Evolutionary conservation across 1,140 invertebrate genomes (phyloP), one percentile per base, ranked within the genome.

Genomic region (Zaprionus inermis): DNA sequence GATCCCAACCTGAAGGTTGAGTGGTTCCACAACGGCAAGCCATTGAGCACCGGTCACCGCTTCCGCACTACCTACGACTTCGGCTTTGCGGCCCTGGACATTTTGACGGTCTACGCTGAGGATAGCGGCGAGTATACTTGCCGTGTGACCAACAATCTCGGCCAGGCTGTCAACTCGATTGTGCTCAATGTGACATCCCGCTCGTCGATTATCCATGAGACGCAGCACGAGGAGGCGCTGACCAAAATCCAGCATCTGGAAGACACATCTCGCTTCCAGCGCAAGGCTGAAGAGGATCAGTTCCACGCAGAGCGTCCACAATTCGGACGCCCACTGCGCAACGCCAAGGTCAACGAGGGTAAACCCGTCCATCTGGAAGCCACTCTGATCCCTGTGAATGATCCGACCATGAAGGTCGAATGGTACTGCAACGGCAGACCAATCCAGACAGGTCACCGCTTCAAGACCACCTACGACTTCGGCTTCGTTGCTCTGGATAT

Each of bases 401-500:
- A 99, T 93, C 97, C 97, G 5, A 98, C 97, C 1, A 97, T 99
- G 97, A 95, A 96, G 67, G 97, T 99, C 20, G 98, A 99, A 93
- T 99, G 98, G 98, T 98, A 95, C 92, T 96, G 97, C 90, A 98
- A 99, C 93, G 98, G 98, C 60, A 94, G 95, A 81, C 97, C 98
- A 1, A 95, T 99, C 78, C 96, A 96, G 79, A 96, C 97, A 88
- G 97, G 97, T 79, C 97, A 97, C 85, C 95, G 97, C 76, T 98
- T 98, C 92, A 97, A 98, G 92, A 98, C 97, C 9, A 97, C 96
- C 6, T 98, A 99, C 88, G 98, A 99, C 91, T 99, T 99, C 93
- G 98, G 98, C 69, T 99, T 97, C 92, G 98, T 99, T 7, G 97
- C 97, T 58, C 93, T 99, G 38, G 98, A 99, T 92, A 97, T 99